Base-by-base conservation (phyloP, 1,140 invertebrate genomes). In the Sitodiplosis mosellana region DNA sequence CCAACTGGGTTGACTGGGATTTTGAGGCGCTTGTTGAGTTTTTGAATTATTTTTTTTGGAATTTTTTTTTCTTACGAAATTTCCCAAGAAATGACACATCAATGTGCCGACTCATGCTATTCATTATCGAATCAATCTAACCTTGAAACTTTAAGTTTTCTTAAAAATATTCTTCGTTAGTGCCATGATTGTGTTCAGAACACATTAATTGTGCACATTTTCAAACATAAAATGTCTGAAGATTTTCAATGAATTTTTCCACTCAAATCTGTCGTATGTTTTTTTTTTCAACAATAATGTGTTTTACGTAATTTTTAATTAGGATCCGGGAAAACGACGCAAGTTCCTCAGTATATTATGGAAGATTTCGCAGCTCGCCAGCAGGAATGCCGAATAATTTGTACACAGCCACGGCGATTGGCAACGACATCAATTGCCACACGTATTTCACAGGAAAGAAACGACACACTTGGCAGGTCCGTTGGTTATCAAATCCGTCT, bases 401-500 rank as follows among this genome's bases (percentile, higher is more conserved):
- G 89, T 58, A 92, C 90, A 1, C 87, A 96, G 64, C 94, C 94
- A 0, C 72, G 91, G 38, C 71, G 93, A 52, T 77, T 99, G 18
- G 84, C 91, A 2, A 90, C 92, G 0, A 76, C 95, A 2, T 79
- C 84, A 21, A 80, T 95, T 1, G 81, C 82, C 53, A 73, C 87
- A 68, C 61, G 91, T 70, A 73, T 83, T 56, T 73, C 89, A 57
- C 66, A 81, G 49, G 92, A 98, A 65, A 72, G 92, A 20, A 80
- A 80, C 49, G 91, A 96, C 64, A 74, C 75, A 52, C 69, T 93
- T 46, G 92, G 92, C 5, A 76, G 83, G 51, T 85, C 84, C 0
- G 80, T 94, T 40, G 93, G 92, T 1, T 95, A 95, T 66, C 90
- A 97, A 63, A 86, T 97, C 52, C 73, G 87, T 27, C 60, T 91